Evolutionary conservation across 2,888 invertebrate species (phyloP), one percentile per base, ranked within the genome.

Genomic region (Nymphalis urticae): DNA sequence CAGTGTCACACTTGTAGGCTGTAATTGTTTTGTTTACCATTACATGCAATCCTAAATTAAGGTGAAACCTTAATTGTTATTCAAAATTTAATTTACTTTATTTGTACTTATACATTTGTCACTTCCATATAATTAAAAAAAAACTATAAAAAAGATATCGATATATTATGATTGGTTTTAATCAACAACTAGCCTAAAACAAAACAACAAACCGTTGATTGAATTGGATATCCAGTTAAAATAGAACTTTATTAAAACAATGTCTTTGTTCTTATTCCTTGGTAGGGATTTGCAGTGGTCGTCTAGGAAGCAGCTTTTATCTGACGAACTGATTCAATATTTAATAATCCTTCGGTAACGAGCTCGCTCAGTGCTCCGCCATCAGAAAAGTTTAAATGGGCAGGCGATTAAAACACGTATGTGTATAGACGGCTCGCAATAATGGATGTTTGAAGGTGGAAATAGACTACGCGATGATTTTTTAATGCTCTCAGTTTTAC

Each of bases 311-410:
- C 84, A 78, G 85, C 84, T 87, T 88, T 88, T 83, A 88, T 88
- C 88, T 83, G 85, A 77, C 83, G 80, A 85, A 85, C 85, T 86
- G 89, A 85, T 90, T 89, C 89, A 91, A 91, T 92, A 90, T 92
- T 92, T 90, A 90, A 91, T 92, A 92, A 92, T 92, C 92, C 92
- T 78, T 71, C 81, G 79, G 85, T 92, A 92, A 92, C 92, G 89
- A 92, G 91, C 86, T 79, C 79, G 91, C 86, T 79, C 79, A 76
- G 81, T 76, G 73, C 79, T 78, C 77, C 72, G 79, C 77, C 78
- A 84, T 85, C 82, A 85, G 87, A 88, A 92, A 92, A 92, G 91
- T 92, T 92, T 91, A 91, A 92, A 92, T 90, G 89, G 86, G 82
- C 83, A 82, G 81, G 78, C 80, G 75, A 73, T 75, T 77, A 76